phyloP scores from a whole-genome alignment of 2,888 invertebrate genomes.

The Heteromurus nitidus region DNA sequence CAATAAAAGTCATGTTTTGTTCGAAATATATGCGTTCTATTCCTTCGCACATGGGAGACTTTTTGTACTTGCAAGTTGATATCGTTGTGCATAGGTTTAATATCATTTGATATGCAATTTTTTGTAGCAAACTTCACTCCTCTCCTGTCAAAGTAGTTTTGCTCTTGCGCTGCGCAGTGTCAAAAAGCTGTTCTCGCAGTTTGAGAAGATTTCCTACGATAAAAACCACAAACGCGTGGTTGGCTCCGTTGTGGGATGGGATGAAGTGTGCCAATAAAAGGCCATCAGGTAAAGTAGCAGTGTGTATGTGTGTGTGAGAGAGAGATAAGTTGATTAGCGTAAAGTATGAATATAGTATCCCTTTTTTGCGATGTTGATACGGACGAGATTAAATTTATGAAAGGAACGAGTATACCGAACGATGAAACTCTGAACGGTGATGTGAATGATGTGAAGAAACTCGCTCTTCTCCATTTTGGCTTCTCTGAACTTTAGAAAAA shows the following conservation, averaged over 20 bases:
- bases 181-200: not conserved
- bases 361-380: conserved; percentile 3
- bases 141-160: too few relatives aligned
- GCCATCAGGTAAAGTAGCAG: conserved; percentile 22
- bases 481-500: not conserved
- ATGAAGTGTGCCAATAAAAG: conserved; percentile 27
- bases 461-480: not conserved
- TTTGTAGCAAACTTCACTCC: too few relatives aligned
- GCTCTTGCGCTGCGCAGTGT: too few relatives aligned
- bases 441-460: not conserved
- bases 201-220: too few relatives aligned
- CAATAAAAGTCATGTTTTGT: conserved; percentile 53
- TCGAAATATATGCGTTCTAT: conserved; percentile 12
- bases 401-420: not conserved
- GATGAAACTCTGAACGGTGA: not conserved
- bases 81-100: too few relatives aligned
- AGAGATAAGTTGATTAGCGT: conserved; percentile 42
- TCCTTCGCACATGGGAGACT: not conserved
- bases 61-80: too few relatives aligned
- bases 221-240: conserved; percentile 24
- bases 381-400: conserved; percentile 1
- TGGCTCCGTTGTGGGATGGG: conserved; percentile 18
- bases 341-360: too few relatives aligned
- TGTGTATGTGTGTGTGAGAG: not conserved
- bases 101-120: too few relatives aligned